phyloP scores from a whole-genome alignment of 2,888 invertebrate species.

The Trypoxylon attenuatum region DNA sequence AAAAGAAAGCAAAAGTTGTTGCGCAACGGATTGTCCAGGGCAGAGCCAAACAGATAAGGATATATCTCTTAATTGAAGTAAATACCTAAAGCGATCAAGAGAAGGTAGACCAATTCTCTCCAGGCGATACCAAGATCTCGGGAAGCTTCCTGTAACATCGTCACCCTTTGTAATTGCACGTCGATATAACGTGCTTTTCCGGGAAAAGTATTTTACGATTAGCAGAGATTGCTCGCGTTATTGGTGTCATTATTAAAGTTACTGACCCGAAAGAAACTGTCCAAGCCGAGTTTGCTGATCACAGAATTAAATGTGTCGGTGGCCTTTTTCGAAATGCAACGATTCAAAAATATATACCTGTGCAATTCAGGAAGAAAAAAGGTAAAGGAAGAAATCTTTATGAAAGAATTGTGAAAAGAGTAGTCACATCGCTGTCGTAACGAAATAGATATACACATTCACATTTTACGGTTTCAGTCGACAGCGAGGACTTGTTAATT shows the following conservation, averaged over 20 bases:
- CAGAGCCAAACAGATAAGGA: background rate
- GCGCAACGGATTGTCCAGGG: conserved; percentile 1
- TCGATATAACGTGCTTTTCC: background rate
- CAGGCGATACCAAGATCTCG: conserved; percentile 79
- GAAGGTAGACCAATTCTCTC: conserved; percentile 78
- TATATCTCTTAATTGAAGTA: background rate
- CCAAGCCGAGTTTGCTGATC: conserved; percentile 76
- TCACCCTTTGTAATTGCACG: too few species aligned
- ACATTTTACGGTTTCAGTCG: too few species aligned
- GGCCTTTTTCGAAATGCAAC: conserved; percentile 76
- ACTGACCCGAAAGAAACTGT: conserved; percentile 72
- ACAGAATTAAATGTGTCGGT: conserved; percentile 72
- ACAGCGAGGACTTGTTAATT: too few species aligned
- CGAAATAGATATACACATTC: too few species aligned
- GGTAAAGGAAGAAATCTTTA: background rate
- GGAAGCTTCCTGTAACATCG: conserved; percentile 76
- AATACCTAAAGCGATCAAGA: conserved; percentile 78
- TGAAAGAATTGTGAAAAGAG: too few species aligned
- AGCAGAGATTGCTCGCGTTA: too few species aligned
- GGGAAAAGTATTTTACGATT: too few species aligned
- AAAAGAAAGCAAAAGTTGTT: conserved; percentile 48
- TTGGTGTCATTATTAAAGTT: background rate
- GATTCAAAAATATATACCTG: conserved; percentile 76
- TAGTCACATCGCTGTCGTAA: too few species aligned
- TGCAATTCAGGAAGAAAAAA: conserved; percentile 50